These are phyloP conservation scores for Remorina albescens DNA, from an alignment of 2,797 vertebrate genomes.

Conservation along the genomic window DNA sequence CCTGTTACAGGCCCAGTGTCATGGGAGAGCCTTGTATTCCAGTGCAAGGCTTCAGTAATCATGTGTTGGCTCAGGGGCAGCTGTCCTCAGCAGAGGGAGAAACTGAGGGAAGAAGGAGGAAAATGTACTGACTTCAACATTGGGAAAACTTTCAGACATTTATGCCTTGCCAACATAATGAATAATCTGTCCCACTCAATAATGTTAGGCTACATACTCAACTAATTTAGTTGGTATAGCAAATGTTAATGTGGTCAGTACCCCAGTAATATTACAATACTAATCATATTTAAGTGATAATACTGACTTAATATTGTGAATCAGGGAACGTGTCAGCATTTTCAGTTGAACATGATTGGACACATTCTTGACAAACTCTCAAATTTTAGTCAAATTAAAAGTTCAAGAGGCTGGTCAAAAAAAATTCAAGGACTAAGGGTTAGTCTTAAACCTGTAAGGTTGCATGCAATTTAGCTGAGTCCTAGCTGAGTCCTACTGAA, in stretches of 20 bases:
- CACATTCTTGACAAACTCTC: too few species aligned
- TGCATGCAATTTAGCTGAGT: too few species aligned
- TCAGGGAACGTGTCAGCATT: too few species aligned
- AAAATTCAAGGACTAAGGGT: background rate
- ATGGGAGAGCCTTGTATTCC: constrained; percentile 68
- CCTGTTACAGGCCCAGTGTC: constrained; percentile 55
- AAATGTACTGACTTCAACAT: constrained; percentile 80
- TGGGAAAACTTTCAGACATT: constrained; percentile 82
- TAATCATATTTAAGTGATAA: constrained; percentile 14
- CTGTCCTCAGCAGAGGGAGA: constrained; percentile 63
- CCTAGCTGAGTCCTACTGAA: constrained; percentile 8
- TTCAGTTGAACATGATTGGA: constrained; percentile 13
- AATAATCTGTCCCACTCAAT: constrained; percentile 80
- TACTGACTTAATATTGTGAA: too few species aligned
- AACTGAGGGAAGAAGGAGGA: constrained; percentile 68
- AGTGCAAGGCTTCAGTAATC: constrained; percentile 72
- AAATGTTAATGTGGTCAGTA: constrained; percentile 40
- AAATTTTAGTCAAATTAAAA: background rate
- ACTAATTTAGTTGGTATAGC: constrained; percentile 39
- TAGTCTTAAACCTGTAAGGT: constrained; percentile 1
- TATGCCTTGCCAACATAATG: constrained; percentile 78
- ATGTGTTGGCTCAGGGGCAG: constrained; percentile 75
- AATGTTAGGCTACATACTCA: constrained; percentile 57
- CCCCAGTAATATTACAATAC: constrained; percentile 21
- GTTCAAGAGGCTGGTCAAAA: constrained; percentile 9